These are phyloP conservation scores for Falcunculus frontatus DNA, from an alignment of 2,113 vertebrate genomes.

Conservation along the genomic window DNA sequence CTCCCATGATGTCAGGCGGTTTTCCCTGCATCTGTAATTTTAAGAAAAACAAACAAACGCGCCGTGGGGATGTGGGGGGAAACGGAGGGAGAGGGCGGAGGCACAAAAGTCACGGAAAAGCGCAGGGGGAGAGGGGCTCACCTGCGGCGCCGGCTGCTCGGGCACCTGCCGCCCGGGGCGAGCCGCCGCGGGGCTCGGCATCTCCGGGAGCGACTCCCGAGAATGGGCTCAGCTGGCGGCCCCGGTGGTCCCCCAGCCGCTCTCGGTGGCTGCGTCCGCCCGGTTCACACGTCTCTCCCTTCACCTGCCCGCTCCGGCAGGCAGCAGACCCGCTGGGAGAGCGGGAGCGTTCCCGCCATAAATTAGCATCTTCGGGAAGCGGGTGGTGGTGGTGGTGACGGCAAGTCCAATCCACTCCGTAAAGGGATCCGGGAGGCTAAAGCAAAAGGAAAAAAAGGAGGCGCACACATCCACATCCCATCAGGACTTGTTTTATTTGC, in stretches of 20 bases:
- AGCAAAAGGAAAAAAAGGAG: not conserved
- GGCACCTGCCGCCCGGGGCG: not conserved
- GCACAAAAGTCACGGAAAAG: conserved; percentile 45
- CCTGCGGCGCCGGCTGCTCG: conserved; percentile 34
- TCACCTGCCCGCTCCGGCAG: not conserved
- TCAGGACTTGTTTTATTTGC: conserved; percentile 16
- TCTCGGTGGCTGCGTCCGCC: not conserved
- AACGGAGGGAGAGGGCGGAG: not conserved
- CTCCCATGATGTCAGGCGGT: conserved; percentile 81
- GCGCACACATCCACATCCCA: not conserved
- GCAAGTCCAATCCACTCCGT: not conserved
- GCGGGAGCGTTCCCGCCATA: not conserved
- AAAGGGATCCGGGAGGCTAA: not conserved
- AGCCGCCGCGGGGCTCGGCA: not conserved
- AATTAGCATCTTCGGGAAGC: not conserved
- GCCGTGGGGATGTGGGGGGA: not conserved
- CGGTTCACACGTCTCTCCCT: not conserved
- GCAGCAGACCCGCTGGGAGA: not conserved
- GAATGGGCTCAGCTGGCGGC: not conserved
- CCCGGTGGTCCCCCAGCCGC: not conserved
- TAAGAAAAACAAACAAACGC: conserved; percentile 75
- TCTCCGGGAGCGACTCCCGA: not conserved
- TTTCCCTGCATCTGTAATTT: conserved; percentile 81
- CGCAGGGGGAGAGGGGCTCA: conserved; percentile 19
- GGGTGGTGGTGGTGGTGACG: not conserved